Percentiles rank a stretch among this genome's conserved stretches.
phyloP scores from a whole-genome alignment of 2,113 vertebrate genomes.

The Pterocles gutturalis region DNA sequence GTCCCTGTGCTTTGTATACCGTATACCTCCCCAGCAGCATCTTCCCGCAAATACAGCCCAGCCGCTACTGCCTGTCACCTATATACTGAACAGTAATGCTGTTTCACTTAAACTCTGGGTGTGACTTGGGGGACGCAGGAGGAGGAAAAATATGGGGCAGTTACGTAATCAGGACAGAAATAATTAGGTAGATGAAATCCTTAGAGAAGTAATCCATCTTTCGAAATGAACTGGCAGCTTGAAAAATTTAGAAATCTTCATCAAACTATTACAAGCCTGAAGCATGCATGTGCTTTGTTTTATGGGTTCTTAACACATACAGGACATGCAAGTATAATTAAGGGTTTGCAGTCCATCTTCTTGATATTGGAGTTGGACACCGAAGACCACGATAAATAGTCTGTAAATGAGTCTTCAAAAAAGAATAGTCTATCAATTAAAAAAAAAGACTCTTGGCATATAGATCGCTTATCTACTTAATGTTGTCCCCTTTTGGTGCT shows the following conservation, averaged over 20 bases:
- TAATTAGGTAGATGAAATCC: constrained; percentile 78
- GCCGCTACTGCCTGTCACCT: background rate
- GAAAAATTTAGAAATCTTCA: constrained; percentile 82
- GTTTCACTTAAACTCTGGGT: background rate
- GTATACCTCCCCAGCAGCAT: background rate
- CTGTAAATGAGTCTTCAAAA: constrained; percentile 66
- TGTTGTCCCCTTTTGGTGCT: background rate
- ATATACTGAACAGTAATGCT: background rate
- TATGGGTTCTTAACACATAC: constrained; percentile 64
- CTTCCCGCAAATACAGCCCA: background rate
- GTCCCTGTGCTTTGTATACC: background rate
- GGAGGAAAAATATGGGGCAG: constrained; percentile 68
- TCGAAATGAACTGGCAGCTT: constrained; percentile 74
- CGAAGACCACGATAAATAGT: constrained; percentile 61
- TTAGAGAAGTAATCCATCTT: constrained; percentile 75
- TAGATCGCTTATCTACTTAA: background rate
- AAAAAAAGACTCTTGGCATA: constrained; percentile 21
- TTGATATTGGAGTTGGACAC: constrained; percentile 62
- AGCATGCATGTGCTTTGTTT: constrained; percentile 64
- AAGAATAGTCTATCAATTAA: constrained; percentile 35
- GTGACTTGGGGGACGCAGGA: background rate
- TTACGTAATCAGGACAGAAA: constrained; percentile 76
- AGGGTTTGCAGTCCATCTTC: constrained; percentile 71
- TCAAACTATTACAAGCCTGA: constrained; percentile 70
- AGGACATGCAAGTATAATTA: constrained; percentile 70